Percentiles rank a stretch among this genome's conserved stretches.
Conservation (phyloP, 2,888 invertebrate species). For the Dasysyrphus tricinctus region DNA sequence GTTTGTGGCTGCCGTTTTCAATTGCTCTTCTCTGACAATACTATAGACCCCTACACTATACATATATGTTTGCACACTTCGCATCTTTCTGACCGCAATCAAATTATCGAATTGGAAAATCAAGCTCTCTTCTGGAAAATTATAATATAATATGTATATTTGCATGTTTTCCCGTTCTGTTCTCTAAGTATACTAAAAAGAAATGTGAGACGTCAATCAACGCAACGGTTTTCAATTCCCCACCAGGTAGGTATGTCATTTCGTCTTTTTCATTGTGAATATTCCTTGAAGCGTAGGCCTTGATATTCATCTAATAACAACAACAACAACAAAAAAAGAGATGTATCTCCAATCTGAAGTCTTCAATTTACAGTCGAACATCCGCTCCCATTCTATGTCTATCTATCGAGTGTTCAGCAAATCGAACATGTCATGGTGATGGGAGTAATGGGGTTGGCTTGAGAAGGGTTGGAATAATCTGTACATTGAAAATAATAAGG, state of each 20-base stretch:
- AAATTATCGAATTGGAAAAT: conserved; percentile 28
- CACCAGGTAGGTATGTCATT: conserved; percentile 7
- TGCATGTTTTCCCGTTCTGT: neutral
- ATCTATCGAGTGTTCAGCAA: conserved; percentile 28
- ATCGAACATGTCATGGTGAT: conserved; percentile 17
- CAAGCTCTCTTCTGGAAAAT: neutral
- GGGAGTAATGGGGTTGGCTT: neutral
- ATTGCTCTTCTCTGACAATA: conserved; percentile 2
- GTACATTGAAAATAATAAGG: neutral
- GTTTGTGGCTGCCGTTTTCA: conserved; percentile 20
- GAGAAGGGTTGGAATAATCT: neutral
- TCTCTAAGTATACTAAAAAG: neutral
- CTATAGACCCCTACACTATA: too few relatives aligned
- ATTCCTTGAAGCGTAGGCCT: conserved; percentile 40
- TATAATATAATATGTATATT: conserved; percentile 12
- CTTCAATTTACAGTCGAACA: conserved; percentile 49
- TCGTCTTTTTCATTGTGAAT: neutral
- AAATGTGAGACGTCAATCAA: conserved; percentile 21
- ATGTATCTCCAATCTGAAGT: conserved; percentile 52
- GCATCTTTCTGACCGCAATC: conserved; percentile 22
- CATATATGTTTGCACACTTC: neutral
- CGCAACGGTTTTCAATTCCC: conserved; percentile 23
- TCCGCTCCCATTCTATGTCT: conserved; percentile 22
- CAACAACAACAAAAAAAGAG: conserved; percentile 10
- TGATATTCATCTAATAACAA: conserved; percentile 35